Evolutionary conservation across 2,113 vertebrate species (phyloP).

Genomic region (Saccopteryx leptura): DNA sequence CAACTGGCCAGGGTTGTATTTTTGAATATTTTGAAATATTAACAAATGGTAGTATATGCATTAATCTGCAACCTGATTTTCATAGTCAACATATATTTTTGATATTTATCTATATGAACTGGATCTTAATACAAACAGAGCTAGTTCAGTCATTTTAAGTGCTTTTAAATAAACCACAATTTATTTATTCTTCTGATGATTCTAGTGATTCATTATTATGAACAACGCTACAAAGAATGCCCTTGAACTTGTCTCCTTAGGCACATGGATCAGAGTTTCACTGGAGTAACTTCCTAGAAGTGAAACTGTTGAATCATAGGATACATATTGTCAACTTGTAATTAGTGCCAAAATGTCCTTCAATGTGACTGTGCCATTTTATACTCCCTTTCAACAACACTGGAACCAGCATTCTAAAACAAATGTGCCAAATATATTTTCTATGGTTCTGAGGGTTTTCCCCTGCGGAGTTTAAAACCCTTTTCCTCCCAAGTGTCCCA

Average conservation of each 20-base stretch:
- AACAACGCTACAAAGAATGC: background rate
- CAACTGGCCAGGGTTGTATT: too few relatives aligned
- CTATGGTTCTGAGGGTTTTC: background rate
- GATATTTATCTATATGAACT: background rate
- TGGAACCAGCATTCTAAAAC: background rate
- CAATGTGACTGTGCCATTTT: background rate
- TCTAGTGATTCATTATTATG: background rate
- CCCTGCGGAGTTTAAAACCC: background rate
- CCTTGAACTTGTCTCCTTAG: background rate
- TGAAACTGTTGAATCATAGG: background rate
- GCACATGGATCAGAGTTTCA: background rate
- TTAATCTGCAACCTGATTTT: constrained; percentile 1
- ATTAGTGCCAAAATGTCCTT: background rate
- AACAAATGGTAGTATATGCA: background rate
- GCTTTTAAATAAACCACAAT: background rate
- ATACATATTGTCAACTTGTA: background rate
- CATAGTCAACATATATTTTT: constrained; percentile 25
- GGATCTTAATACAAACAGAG: background rate
- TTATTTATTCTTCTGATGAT: background rate
- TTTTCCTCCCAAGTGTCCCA: background rate
- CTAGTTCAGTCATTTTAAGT: constrained; percentile 23
- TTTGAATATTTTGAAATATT: constrained; percentile 50
- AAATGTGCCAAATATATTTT: background rate
- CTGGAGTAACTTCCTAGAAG: background rate
- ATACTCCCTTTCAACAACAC: background rate